Evolutionary conservation across 2,797 vertebrate species (phyloP).

Genomic region (Rachycentron canadum): DNA sequence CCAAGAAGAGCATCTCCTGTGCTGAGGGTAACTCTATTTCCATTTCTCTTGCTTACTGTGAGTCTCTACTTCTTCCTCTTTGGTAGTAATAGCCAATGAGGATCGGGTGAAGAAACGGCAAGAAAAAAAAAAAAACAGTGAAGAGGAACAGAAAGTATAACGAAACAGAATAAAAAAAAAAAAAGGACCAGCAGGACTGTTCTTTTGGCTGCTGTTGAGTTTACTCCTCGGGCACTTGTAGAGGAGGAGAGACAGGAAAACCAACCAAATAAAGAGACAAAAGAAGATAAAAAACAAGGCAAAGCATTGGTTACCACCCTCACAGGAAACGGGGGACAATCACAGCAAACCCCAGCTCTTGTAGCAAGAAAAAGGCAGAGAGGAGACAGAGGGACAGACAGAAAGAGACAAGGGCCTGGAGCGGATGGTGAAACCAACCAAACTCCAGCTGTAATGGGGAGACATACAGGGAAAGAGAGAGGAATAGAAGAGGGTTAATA

Average conservation of each 20-base stretch:
- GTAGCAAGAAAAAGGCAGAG: constrained; percentile 18
- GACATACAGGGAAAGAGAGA: constrained; percentile 2
- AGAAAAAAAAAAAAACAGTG: neutral
- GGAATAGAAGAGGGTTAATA: constrained; percentile 24
- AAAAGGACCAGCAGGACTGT: constrained; percentile 27
- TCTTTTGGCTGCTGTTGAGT: constrained; percentile 43
- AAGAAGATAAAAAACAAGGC: constrained; percentile 27
- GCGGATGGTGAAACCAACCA: constrained; percentile 26
- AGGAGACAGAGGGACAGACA: constrained; percentile 18
- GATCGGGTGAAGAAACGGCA: constrained; percentile 18
- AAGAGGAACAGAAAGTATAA: constrained; percentile 22
- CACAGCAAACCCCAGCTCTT: constrained; percentile 24
- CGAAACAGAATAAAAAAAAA: constrained; percentile 26
- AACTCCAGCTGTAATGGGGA: constrained; percentile 33
- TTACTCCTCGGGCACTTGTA: constrained; percentile 49
- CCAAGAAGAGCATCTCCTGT: constrained; percentile 20
- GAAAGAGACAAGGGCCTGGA: constrained; percentile 27
- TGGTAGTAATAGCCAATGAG: neutral
- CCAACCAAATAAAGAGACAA: constrained; percentile 32
- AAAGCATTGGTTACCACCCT: constrained; percentile 10
- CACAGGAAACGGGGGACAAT: constrained; percentile 28
- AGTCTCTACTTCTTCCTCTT: neutral
- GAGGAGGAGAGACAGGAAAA: constrained; percentile 16
- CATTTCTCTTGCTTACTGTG: constrained; percentile 10
- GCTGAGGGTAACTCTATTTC: constrained; percentile 4